Evolutionary conservation across 2,797 vertebrate species (phyloP), one percentile per base, ranked within the genome.

Genomic region (Platalea minor): DNA sequence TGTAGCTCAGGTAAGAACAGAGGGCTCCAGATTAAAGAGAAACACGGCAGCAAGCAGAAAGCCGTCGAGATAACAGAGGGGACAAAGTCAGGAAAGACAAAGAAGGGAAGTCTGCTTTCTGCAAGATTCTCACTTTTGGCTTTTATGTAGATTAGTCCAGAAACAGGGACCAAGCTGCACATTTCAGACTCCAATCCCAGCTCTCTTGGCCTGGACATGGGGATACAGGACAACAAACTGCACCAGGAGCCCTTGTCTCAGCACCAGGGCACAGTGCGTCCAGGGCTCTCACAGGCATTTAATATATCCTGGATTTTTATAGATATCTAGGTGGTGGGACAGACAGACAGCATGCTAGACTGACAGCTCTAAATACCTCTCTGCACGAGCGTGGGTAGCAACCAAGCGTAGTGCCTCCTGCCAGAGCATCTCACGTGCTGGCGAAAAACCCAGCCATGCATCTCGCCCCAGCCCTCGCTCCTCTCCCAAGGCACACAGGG

Each of bases 11-110:
- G 88, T 96, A 97, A 93, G 92, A 96, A 95, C 92, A 96, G 91
- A 97, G 86, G 79, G 85, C 93, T 89, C 73, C 95, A 96, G 88
- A 93, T 95, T 96, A 96, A 95, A 95, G 93, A 70, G 82, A 87
- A 95, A 95, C 84, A 94, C 48, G 2, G 77, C 92, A 93, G 92
- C 77, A 88, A 92, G 88, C 85, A 94, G 92, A 96, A 89, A 87
- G 33, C 76, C 18, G 5, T 65, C 29, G 33, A 89, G 93, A 89
- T 88, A 89, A 83, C 70, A 77, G 80, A 59, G 85, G 73, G 88
- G 88, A 95, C 67, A 73, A 80, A 96, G 89, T 67, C 29, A 0
- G 75, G 59, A 61, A 85, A 94, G 61, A 93, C 93, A 93, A 97
- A 96, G 89, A 63, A 82, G 75, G 57, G 46, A 91, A 90, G 43